These are phyloP conservation scores for Mesocentrotus franciscanus DNA, from an alignment of 53 echinoderm and acorn worm genomes.

Conservation along the genomic window DNA sequence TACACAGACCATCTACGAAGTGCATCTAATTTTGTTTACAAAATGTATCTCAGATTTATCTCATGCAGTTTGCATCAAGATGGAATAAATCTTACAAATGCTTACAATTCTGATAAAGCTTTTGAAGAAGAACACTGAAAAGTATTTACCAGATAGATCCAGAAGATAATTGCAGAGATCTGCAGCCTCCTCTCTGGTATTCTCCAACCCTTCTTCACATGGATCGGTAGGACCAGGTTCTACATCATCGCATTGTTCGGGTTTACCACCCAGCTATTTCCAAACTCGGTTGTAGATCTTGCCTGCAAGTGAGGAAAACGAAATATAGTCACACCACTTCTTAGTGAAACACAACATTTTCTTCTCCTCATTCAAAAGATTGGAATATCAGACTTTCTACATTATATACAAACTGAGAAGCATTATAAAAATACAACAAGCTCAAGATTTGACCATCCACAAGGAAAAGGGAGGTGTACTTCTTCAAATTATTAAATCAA, in stretches of 20 bases:
- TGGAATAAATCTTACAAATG: neutral
- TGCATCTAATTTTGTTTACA: neutral
- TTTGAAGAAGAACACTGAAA: neutral
- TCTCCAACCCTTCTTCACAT: slow-evolving; percentile 62
- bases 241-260: slow-evolving; percentile 18
- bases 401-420: neutral
- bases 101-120: neutral
- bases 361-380: neutral
- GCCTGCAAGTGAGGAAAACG: slow-evolving; percentile 38
- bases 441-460: neutral
- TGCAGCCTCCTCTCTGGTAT: slow-evolving; percentile 47
- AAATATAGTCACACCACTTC: neutral
- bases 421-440: neutral
- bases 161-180: slow-evolving; percentile 73
- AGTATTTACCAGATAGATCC: slow-evolving; percentile 5
- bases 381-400: neutral
- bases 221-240: slow-evolving; percentile 64
- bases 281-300: slow-evolving; percentile 68
- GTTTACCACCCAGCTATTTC: slow-evolving; percentile 74
- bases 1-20: neutral
- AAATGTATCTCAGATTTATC: neutral
- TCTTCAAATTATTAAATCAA: neutral
- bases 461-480: no score
- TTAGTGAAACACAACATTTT: neutral
- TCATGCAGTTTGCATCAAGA: neutral